Evolutionary conservation across 1,140 invertebrate genomes (phyloP).

Genomic region (Conus ventricosus): DNA sequence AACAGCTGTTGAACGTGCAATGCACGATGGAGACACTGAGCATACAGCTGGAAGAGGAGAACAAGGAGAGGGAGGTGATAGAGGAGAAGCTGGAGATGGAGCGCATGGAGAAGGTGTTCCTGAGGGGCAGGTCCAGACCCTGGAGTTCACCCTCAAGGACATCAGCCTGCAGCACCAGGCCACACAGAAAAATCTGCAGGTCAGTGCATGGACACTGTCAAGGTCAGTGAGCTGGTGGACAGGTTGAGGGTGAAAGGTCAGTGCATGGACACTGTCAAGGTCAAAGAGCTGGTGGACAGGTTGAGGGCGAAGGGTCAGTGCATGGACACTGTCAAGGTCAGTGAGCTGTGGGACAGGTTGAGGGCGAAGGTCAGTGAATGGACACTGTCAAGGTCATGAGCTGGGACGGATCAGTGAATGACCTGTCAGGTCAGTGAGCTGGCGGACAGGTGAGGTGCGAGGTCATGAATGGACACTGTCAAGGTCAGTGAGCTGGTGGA

Average conservation of each 20-base stretch:
- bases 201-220: not conserved
- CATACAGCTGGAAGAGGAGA: slow-evolving; percentile 25
- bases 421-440: too few relatives aligned
- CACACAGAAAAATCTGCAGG: not conserved
- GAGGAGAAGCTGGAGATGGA: slow-evolving; percentile 28
- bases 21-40: slow-evolving; percentile 4
- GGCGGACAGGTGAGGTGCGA: too few relatives aligned
- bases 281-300: not conserved
- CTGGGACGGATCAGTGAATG: too few relatives aligned
- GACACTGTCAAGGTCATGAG: too few relatives aligned
- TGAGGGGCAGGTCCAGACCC: slow-evolving; percentile 22
- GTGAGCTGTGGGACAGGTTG: too few relatives aligned
- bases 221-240: not conserved
- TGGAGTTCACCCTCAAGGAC: not conserved
- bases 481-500: too few relatives aligned
- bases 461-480: too few relatives aligned
- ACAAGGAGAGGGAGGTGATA: slow-evolving; percentile 21
- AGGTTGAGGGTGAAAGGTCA: not conserved
- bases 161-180: not conserved
- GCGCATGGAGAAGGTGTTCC: slow-evolving; percentile 32
- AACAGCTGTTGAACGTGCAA: slow-evolving; percentile 23
- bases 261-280: not conserved
- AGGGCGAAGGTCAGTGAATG: too few relatives aligned
- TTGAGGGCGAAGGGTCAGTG: too few relatives aligned
- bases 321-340: too few relatives aligned